Conservation (phyloP, 2,888 invertebrate species). For the Altica lythri region DNA sequence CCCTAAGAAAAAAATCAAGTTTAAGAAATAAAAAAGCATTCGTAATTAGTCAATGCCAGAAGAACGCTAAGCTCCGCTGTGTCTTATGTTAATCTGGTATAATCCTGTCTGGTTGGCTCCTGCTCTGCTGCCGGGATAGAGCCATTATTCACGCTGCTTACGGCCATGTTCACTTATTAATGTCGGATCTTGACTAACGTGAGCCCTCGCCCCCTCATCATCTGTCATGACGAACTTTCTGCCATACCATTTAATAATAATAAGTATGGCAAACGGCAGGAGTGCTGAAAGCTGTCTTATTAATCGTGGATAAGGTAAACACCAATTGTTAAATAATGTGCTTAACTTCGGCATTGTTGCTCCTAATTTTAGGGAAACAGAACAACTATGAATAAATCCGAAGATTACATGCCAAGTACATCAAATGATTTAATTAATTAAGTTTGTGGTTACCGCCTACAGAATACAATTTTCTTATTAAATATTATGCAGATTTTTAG, state of each 20-base stretch:
- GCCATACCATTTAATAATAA: slow-evolving; percentile 35
- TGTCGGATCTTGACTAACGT: slow-evolving; percentile 45
- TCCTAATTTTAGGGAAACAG: too few species aligned
- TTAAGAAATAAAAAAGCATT: slow-evolving; percentile 49
- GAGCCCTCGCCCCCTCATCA: slow-evolving; percentile 42
- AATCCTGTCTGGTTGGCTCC: slow-evolving; percentile 56
- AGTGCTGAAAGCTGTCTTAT: slow-evolving; percentile 14
- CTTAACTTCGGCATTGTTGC: too few species aligned
- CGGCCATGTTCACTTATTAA: slow-evolving; percentile 46
- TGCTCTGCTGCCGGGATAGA: slow-evolving; percentile 52
- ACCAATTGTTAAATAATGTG: too few species aligned
- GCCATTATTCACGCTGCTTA: slow-evolving; percentile 53
- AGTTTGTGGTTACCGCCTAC: too few species aligned
- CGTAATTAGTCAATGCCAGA: slow-evolving; percentile 58
- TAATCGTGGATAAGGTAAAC: too few species aligned
- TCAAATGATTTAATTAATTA: too few species aligned
- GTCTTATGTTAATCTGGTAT: slow-evolving; percentile 59
- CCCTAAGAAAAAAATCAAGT: slow-evolving; percentile 34
- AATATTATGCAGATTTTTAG: too few species aligned
- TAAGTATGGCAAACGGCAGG: slow-evolving; percentile 22
- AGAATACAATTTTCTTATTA: too few species aligned
- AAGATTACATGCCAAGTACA: too few species aligned
- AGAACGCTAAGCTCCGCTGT: slow-evolving; percentile 57
- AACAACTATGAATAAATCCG: too few species aligned
- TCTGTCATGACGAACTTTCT: slow-evolving; percentile 42